These are phyloP conservation scores for Scalopus aquaticus DNA, from an alignment of 2,113 vertebrate genomes.

Conservation along the genomic window DNA sequence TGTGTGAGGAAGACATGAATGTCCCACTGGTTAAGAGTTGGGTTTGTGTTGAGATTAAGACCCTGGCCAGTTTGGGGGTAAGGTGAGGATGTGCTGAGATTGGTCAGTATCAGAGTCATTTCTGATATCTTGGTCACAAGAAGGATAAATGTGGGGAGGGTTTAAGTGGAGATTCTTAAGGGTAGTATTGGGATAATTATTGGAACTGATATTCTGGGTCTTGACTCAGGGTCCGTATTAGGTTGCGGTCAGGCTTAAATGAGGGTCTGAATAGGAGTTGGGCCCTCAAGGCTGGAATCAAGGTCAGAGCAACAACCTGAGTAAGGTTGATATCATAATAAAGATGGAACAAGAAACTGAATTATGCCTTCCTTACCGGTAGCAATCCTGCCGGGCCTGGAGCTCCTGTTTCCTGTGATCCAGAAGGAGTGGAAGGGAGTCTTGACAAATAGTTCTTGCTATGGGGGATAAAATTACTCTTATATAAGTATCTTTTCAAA, in stretches of 20 bases:
- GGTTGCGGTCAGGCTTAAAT: background rate
- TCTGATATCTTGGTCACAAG: background rate
- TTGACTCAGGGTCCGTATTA: background rate
- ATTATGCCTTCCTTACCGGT: conserved; percentile 59
- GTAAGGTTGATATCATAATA: background rate
- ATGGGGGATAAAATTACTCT: conserved; percentile 1
- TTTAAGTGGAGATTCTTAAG: background rate
- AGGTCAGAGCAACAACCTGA: background rate
- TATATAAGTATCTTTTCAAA: background rate
- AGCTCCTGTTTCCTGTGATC: conserved; percentile 75
- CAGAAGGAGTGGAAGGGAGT: conserved; percentile 69
- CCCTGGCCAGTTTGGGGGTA: background rate
- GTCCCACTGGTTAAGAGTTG: background rate
- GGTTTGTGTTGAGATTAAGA: background rate
- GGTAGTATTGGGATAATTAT: background rate
- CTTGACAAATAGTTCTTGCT: conserved; percentile 78
- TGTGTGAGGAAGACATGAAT: background rate
- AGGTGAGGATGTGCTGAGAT: background rate
- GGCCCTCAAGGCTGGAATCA: background rate
- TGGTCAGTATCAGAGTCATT: background rate
- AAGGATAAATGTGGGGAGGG: too few relatives aligned
- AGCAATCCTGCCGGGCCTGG: conserved; percentile 66
- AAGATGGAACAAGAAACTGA: background rate
- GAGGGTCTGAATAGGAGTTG: background rate
- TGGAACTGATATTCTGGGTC: background rate